Conservation (phyloP, 2,888 invertebrate species). For the Acheta domesticus region DNA sequence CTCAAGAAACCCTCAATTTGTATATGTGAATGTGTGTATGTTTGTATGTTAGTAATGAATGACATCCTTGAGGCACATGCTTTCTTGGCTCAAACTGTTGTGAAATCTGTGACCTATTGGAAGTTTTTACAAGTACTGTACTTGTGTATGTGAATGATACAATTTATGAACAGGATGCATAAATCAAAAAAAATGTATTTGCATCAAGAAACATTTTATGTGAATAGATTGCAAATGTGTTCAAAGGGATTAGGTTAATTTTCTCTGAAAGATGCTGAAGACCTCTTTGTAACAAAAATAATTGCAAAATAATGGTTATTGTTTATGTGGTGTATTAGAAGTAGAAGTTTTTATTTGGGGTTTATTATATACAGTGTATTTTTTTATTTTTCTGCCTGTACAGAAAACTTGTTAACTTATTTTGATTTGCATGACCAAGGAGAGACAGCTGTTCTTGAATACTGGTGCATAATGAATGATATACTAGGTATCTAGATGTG, state of each 20-base stretch:
- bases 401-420: not conserved
- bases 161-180: not conserved
- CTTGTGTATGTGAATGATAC: not conserved
- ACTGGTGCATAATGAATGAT: not conserved
- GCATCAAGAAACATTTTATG: slow-evolving; percentile 18
- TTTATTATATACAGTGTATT: not conserved
- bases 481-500: not conserved
- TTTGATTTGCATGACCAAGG: not conserved
- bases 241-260: not conserved
- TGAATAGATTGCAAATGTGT: slow-evolving; percentile 5
- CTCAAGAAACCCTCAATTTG: not conserved
- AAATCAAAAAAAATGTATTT: not conserved
- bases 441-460: not conserved
- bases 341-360: not conserved
- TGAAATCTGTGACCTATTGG: not conserved
- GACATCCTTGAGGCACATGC: slow-evolving; percentile 6
- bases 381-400: not conserved
- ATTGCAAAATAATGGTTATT: not conserved
- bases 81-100: not conserved
- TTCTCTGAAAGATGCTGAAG: not conserved
- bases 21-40: not conserved
- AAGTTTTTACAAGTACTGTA: not conserved
- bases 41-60: not conserved
- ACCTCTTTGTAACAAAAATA: not conserved
- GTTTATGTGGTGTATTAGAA: slow-evolving; percentile 1